Percentiles rank a stretch among this genome's conserved stretches.
These are phyloP conservation scores for Drosophila sturtevanti DNA, from an alignment of 1,140 invertebrate genomes.

Conservation along the genomic window DNA sequence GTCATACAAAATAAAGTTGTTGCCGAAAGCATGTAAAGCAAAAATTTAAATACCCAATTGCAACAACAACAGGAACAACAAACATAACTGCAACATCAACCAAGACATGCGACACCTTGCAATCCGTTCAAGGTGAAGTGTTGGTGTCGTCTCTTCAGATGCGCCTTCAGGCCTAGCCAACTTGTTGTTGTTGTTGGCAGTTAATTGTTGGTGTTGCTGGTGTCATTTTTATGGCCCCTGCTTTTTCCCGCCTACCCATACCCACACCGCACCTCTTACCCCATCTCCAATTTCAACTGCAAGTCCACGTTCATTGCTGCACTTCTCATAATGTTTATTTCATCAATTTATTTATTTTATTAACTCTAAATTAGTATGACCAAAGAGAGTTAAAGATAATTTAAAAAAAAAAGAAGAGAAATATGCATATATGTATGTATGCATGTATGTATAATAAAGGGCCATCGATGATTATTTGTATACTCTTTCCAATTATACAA, in stretches of 20 bases:
- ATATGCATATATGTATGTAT: too few species aligned
- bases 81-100: conserved; percentile 17
- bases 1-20: conserved; percentile 67
- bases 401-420: neutral
- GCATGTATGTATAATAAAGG: too few species aligned
- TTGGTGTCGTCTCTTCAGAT: conserved; percentile 22
- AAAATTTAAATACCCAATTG: conserved; percentile 53
- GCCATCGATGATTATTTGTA: neutral
- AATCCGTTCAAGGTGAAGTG: conserved; percentile 55
- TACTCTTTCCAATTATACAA: neutral
- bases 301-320: neutral
- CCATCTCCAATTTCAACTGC: neutral
- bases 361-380: neutral
- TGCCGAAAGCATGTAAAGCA: conserved; percentile 46
- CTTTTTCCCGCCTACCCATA: too few species aligned
- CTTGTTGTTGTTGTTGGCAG: neutral
- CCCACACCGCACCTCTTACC: neutral
- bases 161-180: neutral
- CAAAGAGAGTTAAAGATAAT: neutral
- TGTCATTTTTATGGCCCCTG: conserved; percentile 53
- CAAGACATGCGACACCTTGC: conserved; percentile 30
- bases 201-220: conserved; percentile 9
- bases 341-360: neutral
- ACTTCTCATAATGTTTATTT: neutral
- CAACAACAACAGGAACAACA: conserved; percentile 22